These are phyloP conservation scores for Dromas ardeola DNA, from an alignment of 2,113 vertebrate species.

Conservation along the genomic window DNA sequence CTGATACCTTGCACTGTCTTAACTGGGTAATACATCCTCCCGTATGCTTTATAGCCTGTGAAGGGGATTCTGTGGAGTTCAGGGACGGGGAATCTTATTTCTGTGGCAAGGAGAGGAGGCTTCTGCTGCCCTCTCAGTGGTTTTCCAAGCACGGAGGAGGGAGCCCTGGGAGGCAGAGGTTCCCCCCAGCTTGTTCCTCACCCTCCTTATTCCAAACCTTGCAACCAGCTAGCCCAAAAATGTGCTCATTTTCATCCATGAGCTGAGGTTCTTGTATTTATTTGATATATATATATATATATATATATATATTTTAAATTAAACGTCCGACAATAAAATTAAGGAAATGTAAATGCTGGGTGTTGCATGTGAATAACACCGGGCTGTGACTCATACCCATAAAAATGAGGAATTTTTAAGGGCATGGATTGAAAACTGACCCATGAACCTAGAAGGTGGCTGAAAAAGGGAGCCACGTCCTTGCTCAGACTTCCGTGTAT, in stretches of 20 bases:
- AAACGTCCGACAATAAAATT: background rate
- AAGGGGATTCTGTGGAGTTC: background rate
- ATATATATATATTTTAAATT: background rate
- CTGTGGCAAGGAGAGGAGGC: background rate
- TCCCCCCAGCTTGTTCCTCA: rapidly evolving
- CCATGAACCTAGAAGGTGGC: background rate
- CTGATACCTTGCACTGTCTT: background rate
- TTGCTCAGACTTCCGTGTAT: background rate
- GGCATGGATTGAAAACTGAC: background rate
- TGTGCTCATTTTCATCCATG: background rate
- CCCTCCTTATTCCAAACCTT: background rate
- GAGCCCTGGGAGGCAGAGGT: background rate
- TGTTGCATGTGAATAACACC: background rate
- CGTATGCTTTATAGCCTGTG: background rate
- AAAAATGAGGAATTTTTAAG: constrained; percentile 2
- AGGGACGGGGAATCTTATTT: background rate
- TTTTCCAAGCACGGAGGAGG: background rate
- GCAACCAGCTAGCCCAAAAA: background rate
- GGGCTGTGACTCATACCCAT: background rate
- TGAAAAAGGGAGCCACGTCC: background rate
- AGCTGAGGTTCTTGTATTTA: background rate
- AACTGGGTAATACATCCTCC: background rate
- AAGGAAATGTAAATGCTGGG: background rate
- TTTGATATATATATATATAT: background rate
- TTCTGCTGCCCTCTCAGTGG: background rate